A percentile compares a stretch with the other conserved stretches of the same genome.
These are phyloP conservation scores for Pseudoips prasinana DNA, from an alignment of 2,888 invertebrate species.

Conservation along the genomic window DNA sequence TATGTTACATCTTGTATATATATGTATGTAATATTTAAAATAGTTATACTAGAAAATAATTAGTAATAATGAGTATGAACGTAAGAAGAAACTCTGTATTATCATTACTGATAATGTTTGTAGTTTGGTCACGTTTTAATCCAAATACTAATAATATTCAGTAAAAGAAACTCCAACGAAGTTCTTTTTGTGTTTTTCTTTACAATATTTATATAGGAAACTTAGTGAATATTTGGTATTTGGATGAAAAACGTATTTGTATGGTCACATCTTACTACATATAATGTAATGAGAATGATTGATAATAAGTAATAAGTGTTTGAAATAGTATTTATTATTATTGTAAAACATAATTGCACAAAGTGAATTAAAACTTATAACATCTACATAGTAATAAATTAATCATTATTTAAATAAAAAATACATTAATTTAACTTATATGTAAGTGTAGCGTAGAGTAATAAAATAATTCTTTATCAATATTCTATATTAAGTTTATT, in stretches of 20 bases:
- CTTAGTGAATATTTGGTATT: too few species aligned
- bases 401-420: conserved; percentile 1
- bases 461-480: neutral
- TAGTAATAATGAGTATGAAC: too few species aligned
- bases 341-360: conserved; percentile 55
- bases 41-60: too few species aligned
- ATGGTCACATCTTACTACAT: conserved; percentile 53
- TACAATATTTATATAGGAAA: too few species aligned
- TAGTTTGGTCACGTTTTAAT: conserved; percentile 36
- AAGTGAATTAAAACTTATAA: conserved; percentile 41
- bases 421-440: neutral
- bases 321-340: conserved; percentile 1
- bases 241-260: too few species aligned
- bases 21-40: too few species aligned
- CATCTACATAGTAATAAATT: conserved; percentile 1
- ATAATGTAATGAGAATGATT: conserved; percentile 54
- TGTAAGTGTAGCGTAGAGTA: neutral
- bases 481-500: neutral
- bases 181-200: too few species aligned
- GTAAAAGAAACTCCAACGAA: too few species aligned
- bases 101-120: conserved; percentile 47
- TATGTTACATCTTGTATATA: too few species aligned
- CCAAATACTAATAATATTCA: conserved; percentile 8
- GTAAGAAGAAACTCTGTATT: conserved; percentile 42
- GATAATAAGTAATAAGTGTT: conserved; percentile 15